These are phyloP conservation scores for Microtus obscurus DNA, from an alignment of 2,797 vertebrate genomes.

Conservation along the genomic window DNA sequence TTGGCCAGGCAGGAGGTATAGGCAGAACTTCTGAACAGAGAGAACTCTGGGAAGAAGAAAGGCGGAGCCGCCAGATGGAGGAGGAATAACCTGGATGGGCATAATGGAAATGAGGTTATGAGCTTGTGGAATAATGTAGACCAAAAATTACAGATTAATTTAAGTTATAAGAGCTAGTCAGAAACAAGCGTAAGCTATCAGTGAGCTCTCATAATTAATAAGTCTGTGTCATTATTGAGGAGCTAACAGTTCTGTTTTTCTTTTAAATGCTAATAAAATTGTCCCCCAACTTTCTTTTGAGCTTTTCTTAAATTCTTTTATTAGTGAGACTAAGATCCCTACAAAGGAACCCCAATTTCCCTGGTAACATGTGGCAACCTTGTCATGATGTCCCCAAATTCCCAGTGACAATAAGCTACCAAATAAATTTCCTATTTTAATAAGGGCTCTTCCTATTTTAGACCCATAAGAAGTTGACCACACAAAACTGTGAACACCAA, in stretches of 20 bases:
- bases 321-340: background rate
- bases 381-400: background rate
- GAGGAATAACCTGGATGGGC: background rate
- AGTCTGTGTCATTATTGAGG: background rate
- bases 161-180: background rate
- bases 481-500: background rate
- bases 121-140: background rate
- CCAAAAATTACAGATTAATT: background rate
- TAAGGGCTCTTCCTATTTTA: conserved; percentile 23
- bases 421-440: conserved; percentile 58
- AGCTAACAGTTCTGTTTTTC: background rate
- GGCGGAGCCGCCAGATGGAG: background rate
- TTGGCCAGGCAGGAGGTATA: background rate
- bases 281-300: background rate
- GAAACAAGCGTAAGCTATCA: background rate
- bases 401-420: background rate
- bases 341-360: background rate
- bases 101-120: background rate
- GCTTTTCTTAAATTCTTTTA: background rate
- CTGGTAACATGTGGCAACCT: background rate
- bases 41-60: background rate
- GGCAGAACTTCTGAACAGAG: background rate
- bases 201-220: background rate
- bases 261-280: background rate
- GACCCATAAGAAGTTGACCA: background rate